Conservation (phyloP, 2,888 invertebrate species). For the Rhagophthalmus giganteus region DNA sequence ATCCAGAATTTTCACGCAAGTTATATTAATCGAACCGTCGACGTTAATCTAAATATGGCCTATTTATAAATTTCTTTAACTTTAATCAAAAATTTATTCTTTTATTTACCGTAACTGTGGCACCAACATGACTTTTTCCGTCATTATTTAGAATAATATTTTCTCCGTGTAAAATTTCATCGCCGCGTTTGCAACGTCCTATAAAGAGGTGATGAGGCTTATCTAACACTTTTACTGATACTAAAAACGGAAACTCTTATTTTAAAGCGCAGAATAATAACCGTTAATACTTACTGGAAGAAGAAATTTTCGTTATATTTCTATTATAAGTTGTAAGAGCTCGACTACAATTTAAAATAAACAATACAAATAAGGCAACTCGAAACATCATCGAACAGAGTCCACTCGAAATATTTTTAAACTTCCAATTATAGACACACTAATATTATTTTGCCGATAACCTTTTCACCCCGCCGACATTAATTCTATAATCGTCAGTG, state of each 20-base stretch:
- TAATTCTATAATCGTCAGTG: no score
- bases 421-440: no score
- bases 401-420: no score
- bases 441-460: no score
- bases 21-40: constrained; percentile 52
- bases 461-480: no score
- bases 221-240: constrained; percentile 44
- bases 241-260: constrained; percentile 39
- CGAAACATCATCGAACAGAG: no score
- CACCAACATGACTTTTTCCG: constrained; percentile 52
- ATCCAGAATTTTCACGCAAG: constrained; percentile 53
- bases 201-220: constrained; percentile 50
- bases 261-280: neutral
- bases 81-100: neutral
- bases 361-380: no score
- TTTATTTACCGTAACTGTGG: constrained; percentile 46
- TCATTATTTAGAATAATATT: constrained; percentile 53
- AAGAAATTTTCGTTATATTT: neutral
- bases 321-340: neutral
- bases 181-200: constrained; percentile 46
- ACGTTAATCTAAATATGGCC: constrained; percentile 49
- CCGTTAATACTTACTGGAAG: neutral
- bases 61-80: neutral
- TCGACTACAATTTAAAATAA: no score
- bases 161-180: constrained; percentile 50